Evolutionary conservation across 2,888 invertebrate genomes (phyloP).

Genomic region (Tipula helvola): DNA sequence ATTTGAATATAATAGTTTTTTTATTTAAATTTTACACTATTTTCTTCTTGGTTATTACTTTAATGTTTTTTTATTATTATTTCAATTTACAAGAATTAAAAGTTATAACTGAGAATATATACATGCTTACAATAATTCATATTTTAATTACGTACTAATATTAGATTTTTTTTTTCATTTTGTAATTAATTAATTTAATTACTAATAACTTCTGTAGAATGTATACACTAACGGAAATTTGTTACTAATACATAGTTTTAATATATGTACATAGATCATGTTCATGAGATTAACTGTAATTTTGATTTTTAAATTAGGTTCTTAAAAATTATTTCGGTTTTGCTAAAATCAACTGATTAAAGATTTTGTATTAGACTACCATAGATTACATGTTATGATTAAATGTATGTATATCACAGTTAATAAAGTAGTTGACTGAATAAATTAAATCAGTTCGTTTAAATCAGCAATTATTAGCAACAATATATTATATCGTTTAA

Average conservation of each 20-base stretch:
- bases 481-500: no score
- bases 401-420: no score
- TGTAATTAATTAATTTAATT: background rate
- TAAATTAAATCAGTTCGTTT: no score
- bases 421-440: no score
- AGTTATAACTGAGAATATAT: no score
- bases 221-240: background rate
- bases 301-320: background rate
- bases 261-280: background rate
- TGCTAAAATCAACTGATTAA: no score
- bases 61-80: background rate
- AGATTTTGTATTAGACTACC: no score
- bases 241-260: background rate
- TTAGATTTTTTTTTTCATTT: background rate
- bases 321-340: background rate
- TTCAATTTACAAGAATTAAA: background rate
- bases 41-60: background rate
- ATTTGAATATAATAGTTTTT: background rate
- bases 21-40: background rate
- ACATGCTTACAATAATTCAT: no score
- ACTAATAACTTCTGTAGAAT: background rate
- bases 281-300: background rate
- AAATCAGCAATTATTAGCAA: no score
- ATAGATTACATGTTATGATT: no score
- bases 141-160: background rate